Percentiles rank a stretch among this genome's conserved stretches.
These are phyloP conservation scores for Eolophus roseicapilla DNA, from an alignment of 2,113 vertebrate species.

Conservation along the genomic window DNA sequence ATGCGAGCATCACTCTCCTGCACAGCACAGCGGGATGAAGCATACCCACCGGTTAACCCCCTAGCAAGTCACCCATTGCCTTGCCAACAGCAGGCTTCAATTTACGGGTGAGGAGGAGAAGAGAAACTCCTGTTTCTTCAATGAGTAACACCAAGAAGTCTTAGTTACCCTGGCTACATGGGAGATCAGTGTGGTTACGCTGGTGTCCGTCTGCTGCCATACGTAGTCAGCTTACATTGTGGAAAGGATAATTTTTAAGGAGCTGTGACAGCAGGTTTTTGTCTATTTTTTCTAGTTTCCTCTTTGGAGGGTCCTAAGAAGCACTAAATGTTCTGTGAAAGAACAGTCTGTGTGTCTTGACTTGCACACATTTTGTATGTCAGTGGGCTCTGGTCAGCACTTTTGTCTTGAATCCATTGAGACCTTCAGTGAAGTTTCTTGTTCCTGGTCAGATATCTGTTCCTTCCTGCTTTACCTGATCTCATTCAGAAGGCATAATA, in stretches of 20 bases:
- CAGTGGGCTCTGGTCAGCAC: background rate
- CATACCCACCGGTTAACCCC: background rate
- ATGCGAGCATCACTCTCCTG: background rate
- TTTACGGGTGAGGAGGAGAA: background rate
- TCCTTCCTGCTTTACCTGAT: background rate
- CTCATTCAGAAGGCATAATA: background rate
- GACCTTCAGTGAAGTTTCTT: background rate
- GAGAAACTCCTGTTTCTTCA: background rate
- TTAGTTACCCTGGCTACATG: background rate
- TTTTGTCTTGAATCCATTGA: background rate
- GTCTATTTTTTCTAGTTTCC: background rate
- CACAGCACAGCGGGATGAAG: fast-evolving
- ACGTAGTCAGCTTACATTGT: background rate
- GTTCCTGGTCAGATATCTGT: background rate
- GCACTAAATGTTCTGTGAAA: background rate
- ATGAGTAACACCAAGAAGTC: background rate
- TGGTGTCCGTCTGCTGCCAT: background rate
- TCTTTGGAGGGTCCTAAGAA: background rate
- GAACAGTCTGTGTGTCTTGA: background rate
- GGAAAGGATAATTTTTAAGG: background rate
- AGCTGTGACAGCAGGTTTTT: background rate
- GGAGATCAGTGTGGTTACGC: background rate
- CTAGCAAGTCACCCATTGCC: background rate
- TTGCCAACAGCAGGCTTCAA: background rate
- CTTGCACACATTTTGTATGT: background rate